Percentiles rank a stretch among this genome's conserved stretches.
Evolutionary conservation across 2,797 vertebrate genomes (phyloP).

Genomic region (Myotis planiceps): DNA sequence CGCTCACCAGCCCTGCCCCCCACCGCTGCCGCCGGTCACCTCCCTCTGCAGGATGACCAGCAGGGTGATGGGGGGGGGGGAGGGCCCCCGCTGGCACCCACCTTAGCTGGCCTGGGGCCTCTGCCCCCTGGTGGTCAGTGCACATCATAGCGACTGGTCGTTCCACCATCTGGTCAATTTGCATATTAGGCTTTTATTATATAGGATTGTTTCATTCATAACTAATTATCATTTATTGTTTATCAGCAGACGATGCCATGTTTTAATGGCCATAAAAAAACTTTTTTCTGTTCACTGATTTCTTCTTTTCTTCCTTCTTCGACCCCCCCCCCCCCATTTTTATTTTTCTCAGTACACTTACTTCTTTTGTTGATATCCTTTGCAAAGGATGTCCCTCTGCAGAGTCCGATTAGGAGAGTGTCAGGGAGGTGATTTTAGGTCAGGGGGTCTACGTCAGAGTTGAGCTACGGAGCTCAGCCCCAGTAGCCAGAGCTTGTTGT

Average conservation of each 20-base stretch:
- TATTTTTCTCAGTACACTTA: not conserved
- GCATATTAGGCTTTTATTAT: no score
- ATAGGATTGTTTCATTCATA: not conserved
- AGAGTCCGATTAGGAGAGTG: not conserved
- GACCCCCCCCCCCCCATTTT: not conserved
- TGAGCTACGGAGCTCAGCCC: constrained; percentile 1
- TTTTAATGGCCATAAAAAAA: not conserved
- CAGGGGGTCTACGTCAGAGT: not conserved
- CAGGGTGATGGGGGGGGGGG: no score
- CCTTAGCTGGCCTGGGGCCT: no score
- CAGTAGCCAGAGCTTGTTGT: constrained; percentile 30
- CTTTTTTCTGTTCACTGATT: not conserved
- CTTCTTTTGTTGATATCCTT: not conserved
- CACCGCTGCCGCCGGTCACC: no score
- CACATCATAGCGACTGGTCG: no score
- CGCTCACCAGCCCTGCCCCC: no score
- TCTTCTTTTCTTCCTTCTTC: not conserved
- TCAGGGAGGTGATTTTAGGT: not conserved
- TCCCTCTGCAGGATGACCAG: no score
- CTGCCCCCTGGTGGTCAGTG: no score
- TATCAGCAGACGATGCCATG: not conserved
- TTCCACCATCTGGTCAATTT: no score
- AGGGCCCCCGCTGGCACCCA: no score
- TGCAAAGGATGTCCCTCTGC: not conserved
- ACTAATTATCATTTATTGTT: not conserved